These are phyloP conservation scores for Conops quadrifasciatus DNA, from an alignment of 2,888 invertebrate genomes.

Conservation along the genomic window DNA sequence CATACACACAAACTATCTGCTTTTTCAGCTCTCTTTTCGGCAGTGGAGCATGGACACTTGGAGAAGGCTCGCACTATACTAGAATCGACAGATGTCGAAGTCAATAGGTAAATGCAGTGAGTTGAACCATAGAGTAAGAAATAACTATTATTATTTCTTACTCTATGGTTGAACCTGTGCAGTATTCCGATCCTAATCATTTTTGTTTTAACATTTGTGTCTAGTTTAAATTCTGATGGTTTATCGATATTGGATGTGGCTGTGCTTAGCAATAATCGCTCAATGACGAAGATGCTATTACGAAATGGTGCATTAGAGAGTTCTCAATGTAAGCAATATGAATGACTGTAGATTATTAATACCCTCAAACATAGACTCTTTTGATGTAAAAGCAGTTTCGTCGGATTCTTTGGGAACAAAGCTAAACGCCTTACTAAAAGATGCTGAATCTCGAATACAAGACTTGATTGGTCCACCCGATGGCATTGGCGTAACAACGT, in stretches of 20 bases:
- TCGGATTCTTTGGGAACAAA: slow-evolving; percentile 78
- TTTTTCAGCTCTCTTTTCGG: slow-evolving; percentile 89
- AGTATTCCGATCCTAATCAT: neutral
- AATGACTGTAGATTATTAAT: too few relatives aligned
- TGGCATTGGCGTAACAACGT: slow-evolving; percentile 63
- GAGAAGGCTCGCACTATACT: slow-evolving; percentile 91
- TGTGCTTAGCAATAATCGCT: slow-evolving; percentile 87
- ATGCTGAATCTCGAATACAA: slow-evolving; percentile 84
- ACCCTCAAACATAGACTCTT: too few relatives aligned
- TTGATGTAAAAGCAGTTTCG: slow-evolving; percentile 49
- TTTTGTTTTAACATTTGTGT: neutral
- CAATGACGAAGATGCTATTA: slow-evolving; percentile 89
- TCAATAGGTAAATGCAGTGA: slow-evolving; percentile 78
- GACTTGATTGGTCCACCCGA: slow-evolving; percentile 72
- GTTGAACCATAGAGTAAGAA: too few relatives aligned
- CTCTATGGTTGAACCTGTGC: neutral
- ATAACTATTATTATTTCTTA: neutral
- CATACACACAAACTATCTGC: neutral
- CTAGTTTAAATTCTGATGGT: slow-evolving; percentile 86
- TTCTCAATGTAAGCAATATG: slow-evolving; percentile 72
- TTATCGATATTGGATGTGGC: slow-evolving; percentile 93
- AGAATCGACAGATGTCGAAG: slow-evolving; percentile 90
- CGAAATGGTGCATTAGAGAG: slow-evolving; percentile 87
- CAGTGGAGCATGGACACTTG: slow-evolving; percentile 94
- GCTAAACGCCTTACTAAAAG: slow-evolving; percentile 77